phyloP scores from a whole-genome alignment of 2,888 invertebrate genomes.

The Miltochrista miniata region DNA sequence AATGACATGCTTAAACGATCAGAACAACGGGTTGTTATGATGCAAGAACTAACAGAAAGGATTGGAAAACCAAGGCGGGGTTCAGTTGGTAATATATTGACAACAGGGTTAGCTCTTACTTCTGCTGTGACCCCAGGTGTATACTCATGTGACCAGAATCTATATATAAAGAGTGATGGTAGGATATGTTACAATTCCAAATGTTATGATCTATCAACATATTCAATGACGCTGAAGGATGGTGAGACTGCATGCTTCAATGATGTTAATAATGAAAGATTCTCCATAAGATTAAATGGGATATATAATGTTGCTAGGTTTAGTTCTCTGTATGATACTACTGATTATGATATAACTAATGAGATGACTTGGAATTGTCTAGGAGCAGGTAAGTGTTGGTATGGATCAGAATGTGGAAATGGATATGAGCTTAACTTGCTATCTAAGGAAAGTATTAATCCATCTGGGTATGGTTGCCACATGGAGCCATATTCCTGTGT shows the following conservation, averaged over 20 bases:
- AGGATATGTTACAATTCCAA: constrained; percentile 2
- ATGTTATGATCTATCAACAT: constrained; percentile 8
- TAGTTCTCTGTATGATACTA: background rate
- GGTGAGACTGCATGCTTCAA: constrained; percentile 2
- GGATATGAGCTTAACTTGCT: background rate
- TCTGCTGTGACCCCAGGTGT: background rate
- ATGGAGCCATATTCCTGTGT: background rate
- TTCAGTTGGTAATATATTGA: too few species aligned
- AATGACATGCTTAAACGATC: too few species aligned
- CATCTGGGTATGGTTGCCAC: background rate
- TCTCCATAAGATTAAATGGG: background rate
- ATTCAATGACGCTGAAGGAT: constrained; percentile 3
- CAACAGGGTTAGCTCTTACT: too few species aligned
- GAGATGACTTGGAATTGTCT: background rate
- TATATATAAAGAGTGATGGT: constrained; percentile 5
- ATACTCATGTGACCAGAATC: background rate
- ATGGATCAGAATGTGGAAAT: background rate
- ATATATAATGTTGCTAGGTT: background rate
- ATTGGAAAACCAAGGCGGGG: too few species aligned
- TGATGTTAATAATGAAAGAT: constrained; percentile 5
- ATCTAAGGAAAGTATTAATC: background rate
- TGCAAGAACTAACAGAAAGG: too few species aligned
- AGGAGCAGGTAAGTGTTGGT: background rate
- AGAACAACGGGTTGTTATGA: too few species aligned
- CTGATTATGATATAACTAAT: background rate